Evolutionary conservation across 2,888 invertebrate species (phyloP).

Genomic region (Phyto melanocephala): DNA sequence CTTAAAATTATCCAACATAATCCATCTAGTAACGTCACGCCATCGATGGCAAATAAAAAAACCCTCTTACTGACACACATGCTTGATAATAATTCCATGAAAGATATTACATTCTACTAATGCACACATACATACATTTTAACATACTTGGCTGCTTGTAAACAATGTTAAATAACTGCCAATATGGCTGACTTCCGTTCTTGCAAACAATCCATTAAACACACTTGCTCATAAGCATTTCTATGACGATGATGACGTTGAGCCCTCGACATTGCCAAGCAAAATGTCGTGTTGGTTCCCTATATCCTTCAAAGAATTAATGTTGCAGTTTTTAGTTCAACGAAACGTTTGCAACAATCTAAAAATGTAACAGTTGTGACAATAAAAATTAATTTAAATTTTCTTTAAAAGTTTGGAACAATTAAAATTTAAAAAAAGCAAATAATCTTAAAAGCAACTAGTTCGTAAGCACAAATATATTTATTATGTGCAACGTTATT

Average conservation of each 20-base stretch:
- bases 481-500: too few relatives aligned
- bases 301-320: background rate
- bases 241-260: conserved; percentile 26
- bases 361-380: too few relatives aligned
- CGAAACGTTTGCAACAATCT: background rate
- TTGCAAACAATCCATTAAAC: conserved; percentile 24
- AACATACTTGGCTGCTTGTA: conserved; percentile 43
- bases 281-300: conserved; percentile 6
- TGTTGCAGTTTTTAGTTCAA: background rate
- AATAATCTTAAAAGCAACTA: too few relatives aligned
- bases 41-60: conserved; percentile 33
- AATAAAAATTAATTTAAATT: too few relatives aligned
- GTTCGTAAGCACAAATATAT: too few relatives aligned
- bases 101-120: background rate
- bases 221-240: conserved; percentile 28
- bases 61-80: conserved; percentile 9
- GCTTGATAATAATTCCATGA: background rate
- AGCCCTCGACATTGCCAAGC: conserved; percentile 52
- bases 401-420: too few relatives aligned
- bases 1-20: conserved; percentile 21
- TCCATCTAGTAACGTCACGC: conserved; percentile 28
- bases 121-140: background rate
- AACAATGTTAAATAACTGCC: conserved; percentile 45
- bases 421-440: too few relatives aligned
- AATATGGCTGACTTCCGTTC: conserved; percentile 59